A percentile compares a stretch with the other conserved stretches of the same genome.
Evolutionary conservation across 1,140 invertebrate species (phyloP).

Genomic region (Scaptomyza hsui): DNA sequence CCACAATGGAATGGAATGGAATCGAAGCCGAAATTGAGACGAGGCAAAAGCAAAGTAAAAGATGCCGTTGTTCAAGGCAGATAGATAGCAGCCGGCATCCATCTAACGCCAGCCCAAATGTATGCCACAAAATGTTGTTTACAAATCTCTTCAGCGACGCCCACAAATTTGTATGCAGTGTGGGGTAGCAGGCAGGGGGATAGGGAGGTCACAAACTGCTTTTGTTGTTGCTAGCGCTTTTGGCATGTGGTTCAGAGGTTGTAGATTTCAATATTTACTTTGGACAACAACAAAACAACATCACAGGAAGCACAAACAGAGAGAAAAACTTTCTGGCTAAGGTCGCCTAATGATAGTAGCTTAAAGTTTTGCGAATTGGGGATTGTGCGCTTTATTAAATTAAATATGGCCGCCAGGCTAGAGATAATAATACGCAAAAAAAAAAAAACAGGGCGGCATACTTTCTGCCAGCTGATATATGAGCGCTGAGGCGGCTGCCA

Average conservation of each 20-base stretch:
- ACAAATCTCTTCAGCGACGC: constrained; percentile 80
- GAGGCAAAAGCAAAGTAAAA: constrained; percentile 32
- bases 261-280: constrained; percentile 79
- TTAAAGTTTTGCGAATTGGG: constrained; percentile 57
- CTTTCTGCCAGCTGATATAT: constrained; percentile 51
- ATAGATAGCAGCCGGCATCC: neutral
- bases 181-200: constrained; percentile 29
- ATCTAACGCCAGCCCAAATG: constrained; percentile 55
- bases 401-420: constrained; percentile 40
- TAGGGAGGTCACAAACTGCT: constrained; percentile 29
- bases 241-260: constrained; percentile 68
- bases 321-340: constrained; percentile 54
- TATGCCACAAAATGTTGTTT: constrained; percentile 80
- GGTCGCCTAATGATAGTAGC: constrained; percentile 56
- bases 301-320: constrained; percentile 18
- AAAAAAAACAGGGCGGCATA: constrained; percentile 1
- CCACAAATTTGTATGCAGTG: constrained; percentile 75
- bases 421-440: constrained; percentile 5
- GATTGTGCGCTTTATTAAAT: constrained; percentile 70
- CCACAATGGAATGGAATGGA: constrained; percentile 5
- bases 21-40: constrained; percentile 33
- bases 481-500: constrained; percentile 47
- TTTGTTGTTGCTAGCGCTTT: constrained; percentile 32
- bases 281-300: constrained; percentile 13
- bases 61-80: constrained; percentile 28